phyloP scores from a whole-genome alignment of 2,113 vertebrate species.

The Misgurnus mizolepis region DNA sequence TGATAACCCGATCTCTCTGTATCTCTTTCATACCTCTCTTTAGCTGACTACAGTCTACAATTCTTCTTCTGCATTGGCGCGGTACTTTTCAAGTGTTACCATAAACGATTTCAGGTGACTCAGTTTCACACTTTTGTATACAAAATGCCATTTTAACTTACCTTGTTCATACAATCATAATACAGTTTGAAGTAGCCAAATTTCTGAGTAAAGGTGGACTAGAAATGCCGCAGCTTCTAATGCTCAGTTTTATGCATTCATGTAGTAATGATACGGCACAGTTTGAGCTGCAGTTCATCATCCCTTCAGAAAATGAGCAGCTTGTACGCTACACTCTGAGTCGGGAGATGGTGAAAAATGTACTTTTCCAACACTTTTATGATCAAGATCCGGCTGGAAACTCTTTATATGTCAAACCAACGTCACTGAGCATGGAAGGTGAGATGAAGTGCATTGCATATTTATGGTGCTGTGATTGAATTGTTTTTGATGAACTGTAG shows the following conservation, averaged over 20 bases:
- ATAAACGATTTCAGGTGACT: slow-evolving; percentile 63
- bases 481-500: too few species aligned
- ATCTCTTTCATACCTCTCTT: slow-evolving; percentile 23
- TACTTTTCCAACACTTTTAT: slow-evolving; percentile 70
- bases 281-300: slow-evolving; percentile 67
- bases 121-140: not conserved
- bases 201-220: not conserved
- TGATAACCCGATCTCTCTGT: slow-evolving; percentile 16
- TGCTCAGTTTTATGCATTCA: slow-evolving; percentile 33
- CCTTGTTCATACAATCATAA: not conserved
- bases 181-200: not conserved
- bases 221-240: not conserved
- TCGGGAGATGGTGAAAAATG: slow-evolving; percentile 67
- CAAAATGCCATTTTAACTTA: not conserved
- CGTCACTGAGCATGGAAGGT: slow-evolving; percentile 59
- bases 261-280: slow-evolving; percentile 50
- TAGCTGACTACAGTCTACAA: slow-evolving; percentile 63
- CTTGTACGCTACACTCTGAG: slow-evolving; percentile 67
- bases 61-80: slow-evolving; percentile 68
- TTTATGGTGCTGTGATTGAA: too few species aligned
- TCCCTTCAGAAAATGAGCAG: slow-evolving; percentile 62
- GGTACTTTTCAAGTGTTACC: slow-evolving; percentile 65
- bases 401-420: slow-evolving; percentile 53
- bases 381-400: slow-evolving; percentile 56
- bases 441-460: not conserved